Evolutionary conservation across 2,797 vertebrate species (phyloP).

Genomic region (Synaphobranchus kaupii): DNA sequence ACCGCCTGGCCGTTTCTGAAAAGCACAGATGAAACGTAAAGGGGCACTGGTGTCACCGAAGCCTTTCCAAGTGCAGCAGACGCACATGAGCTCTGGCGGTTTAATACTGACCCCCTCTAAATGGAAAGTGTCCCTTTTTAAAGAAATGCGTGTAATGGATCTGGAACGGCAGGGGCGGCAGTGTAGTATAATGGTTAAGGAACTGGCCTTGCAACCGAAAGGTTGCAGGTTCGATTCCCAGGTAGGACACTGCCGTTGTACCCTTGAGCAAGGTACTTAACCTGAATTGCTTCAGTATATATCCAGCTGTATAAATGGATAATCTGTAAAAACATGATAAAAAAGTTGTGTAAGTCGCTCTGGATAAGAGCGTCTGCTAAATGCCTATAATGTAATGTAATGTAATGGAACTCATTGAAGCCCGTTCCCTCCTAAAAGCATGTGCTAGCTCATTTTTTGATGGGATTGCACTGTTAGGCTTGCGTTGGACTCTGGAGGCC

Average conservation of each 20-base stretch:
- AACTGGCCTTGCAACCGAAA: no score
- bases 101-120: not conserved
- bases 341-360: no score
- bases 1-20: not conserved
- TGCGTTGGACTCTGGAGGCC: not conserved
- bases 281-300: no score
- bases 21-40: not conserved
- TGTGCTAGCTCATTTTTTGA: not conserved
- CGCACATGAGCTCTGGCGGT: not conserved
- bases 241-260: no score
- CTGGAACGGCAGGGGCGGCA: no score
- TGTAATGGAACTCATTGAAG: not conserved
- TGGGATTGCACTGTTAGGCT: not conserved
- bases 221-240: no score
- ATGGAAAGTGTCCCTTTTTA: not conserved
- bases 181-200: no score
- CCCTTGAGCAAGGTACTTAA: no score
- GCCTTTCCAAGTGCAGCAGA: not conserved
- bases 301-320: no score
- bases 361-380: no score
- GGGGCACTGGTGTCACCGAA: not conserved
- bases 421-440: not conserved
- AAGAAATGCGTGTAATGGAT: not conserved
- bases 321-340: no score
- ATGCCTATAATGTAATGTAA: no score